Percentiles rank a stretch among this genome's conserved stretches.
phyloP scores from a whole-genome alignment of 2,113 vertebrate genomes.

The Trachemys scripta region DNA sequence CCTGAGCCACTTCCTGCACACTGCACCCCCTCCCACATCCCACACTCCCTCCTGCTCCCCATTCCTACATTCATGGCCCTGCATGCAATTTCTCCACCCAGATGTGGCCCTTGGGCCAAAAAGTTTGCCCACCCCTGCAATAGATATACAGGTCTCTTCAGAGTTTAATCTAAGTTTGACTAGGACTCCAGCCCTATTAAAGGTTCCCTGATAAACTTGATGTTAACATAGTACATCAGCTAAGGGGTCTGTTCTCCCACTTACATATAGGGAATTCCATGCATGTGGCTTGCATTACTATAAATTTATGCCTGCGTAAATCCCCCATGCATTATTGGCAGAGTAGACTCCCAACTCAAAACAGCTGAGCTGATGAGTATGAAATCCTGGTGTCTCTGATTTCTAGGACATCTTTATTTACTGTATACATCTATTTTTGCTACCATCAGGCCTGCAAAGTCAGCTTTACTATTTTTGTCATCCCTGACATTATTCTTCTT shows the following conservation, averaged over 20 bases:
- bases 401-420: conserved; percentile 63
- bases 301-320: conserved; percentile 23
- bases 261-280: conserved; percentile 32
- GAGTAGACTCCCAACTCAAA: conserved; percentile 16
- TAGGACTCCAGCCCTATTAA: neutral
- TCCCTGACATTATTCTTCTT: neutral
- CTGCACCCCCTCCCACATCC: no score
- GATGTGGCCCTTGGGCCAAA: no score
- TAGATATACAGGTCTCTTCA: neutral
- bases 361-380: conserved; percentile 58
- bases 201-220: neutral
- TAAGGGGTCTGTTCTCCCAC: neutral
- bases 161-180: neutral
- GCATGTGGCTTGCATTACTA: conserved; percentile 40
- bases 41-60: no score
- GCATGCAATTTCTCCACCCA: no score
- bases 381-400: conserved; percentile 29
- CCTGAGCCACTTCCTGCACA: no score
- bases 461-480: conserved; percentile 41
- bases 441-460: conserved; percentile 8
- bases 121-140: neutral
- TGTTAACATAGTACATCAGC: neutral
- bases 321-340: neutral
- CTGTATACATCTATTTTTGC: conserved; percentile 51
- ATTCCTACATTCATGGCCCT: no score